Percentiles rank a stretch among this genome's conserved stretches.
Evolutionary conservation across 2,888 invertebrate genomes (phyloP).

Genomic region (Drosophila vallismaia): DNA sequence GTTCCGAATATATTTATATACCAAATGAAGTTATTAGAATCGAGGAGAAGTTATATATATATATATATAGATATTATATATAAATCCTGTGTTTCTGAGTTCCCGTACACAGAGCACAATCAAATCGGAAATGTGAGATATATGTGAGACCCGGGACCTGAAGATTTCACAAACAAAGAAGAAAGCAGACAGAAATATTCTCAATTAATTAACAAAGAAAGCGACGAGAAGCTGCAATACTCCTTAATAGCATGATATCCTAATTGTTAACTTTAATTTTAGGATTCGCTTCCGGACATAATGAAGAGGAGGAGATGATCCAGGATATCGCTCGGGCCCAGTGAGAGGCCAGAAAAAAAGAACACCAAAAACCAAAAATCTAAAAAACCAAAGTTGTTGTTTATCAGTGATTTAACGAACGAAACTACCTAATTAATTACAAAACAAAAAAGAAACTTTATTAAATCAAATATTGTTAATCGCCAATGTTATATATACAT

Average conservation of each 20-base stretch:
- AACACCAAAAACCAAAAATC: slow-evolving; percentile 20
- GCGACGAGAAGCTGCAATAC: slow-evolving; percentile 22
- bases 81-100: slow-evolving; percentile 26
- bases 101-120: slow-evolving; percentile 40
- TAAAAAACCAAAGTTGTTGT: slow-evolving; percentile 55
- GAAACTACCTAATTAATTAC: slow-evolving; percentile 49
- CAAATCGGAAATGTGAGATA: slow-evolving; percentile 62
- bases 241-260: slow-evolving; percentile 33
- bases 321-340: slow-evolving; percentile 3
- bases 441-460: slow-evolving; percentile 31
- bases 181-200: neutral
- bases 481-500: slow-evolving; percentile 61
- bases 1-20: slow-evolving; percentile 11
- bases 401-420: slow-evolving; percentile 31
- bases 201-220: slow-evolving; percentile 15
- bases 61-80: neutral
- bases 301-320: neutral
- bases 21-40: neutral
- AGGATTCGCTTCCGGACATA: slow-evolving; percentile 42
- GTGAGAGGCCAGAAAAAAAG: neutral
- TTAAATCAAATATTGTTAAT: slow-evolving; percentile 66
- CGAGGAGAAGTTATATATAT: neutral
- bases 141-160: slow-evolving; percentile 79
- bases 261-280: slow-evolving; percentile 59
- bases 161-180: slow-evolving; percentile 54